Evolutionary conservation across 1,140 invertebrate species (phyloP).

Genomic region (Lerema accius): DNA sequence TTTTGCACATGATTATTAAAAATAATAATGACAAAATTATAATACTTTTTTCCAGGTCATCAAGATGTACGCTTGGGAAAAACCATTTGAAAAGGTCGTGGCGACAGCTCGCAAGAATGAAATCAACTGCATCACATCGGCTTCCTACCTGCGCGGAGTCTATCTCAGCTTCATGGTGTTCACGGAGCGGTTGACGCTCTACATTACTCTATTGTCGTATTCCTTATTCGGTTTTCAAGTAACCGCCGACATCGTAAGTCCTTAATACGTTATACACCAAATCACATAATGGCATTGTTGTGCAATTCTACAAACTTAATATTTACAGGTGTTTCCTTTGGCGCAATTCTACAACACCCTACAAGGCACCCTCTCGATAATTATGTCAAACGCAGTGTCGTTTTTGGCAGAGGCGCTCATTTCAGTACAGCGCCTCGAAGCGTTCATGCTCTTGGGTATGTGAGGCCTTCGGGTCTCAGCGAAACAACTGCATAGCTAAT

Average conservation of each 20-base stretch:
- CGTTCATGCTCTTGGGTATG: slow-evolving; percentile 86
- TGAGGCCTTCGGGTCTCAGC: slow-evolving; percentile 59
- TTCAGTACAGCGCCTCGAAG: slow-evolving; percentile 87
- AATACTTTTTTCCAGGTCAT: slow-evolving; percentile 88
- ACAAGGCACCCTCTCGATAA: slow-evolving; percentile 84
- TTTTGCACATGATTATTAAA: too few species aligned
- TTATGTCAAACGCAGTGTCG: slow-evolving; percentile 90
- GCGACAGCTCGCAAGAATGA: slow-evolving; percentile 82
- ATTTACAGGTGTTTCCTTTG: slow-evolving; percentile 80
- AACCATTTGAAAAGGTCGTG: slow-evolving; percentile 86
- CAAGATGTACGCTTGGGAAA: slow-evolving; percentile 96
- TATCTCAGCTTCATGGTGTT: slow-evolving; percentile 88
- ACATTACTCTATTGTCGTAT: slow-evolving; percentile 88
- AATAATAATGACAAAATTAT: too few species aligned
- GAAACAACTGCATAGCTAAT: slow-evolving; percentile 42
- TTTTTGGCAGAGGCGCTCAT: slow-evolving; percentile 86
- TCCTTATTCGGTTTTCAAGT: slow-evolving; percentile 86
- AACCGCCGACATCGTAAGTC: slow-evolving; percentile 86
- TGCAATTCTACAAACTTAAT: slow-evolving; percentile 36
- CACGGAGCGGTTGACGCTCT: slow-evolving; percentile 88
- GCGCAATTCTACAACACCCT: slow-evolving; percentile 82
- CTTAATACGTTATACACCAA: too few species aligned
- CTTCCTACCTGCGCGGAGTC: slow-evolving; percentile 88
- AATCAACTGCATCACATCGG: slow-evolving; percentile 86
- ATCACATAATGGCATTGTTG: slow-evolving; percentile 10